These are phyloP conservation scores for Coturnix japonica DNA, from an alignment of 2,113 vertebrate genomes.

Conservation along the genomic window DNA sequence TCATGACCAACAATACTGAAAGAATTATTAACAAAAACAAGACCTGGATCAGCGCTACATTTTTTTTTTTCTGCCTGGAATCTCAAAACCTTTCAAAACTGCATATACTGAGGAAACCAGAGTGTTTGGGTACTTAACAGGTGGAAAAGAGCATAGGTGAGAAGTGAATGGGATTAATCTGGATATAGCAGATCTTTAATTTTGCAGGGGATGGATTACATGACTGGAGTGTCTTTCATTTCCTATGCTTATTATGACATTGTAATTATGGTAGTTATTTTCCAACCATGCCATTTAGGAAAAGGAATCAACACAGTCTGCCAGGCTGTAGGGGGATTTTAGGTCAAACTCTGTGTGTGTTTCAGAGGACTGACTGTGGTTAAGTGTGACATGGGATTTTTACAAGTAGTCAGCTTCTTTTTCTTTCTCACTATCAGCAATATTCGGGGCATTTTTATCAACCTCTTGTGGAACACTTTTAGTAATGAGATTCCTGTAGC, in stretches of 20 bases:
- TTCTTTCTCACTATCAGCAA: background rate
- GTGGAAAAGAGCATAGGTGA: constrained; percentile 8
- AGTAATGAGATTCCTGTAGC: background rate
- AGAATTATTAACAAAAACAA: background rate
- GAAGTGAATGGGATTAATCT: constrained; percentile 9
- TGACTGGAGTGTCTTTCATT: constrained; percentile 34
- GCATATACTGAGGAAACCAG: background rate
- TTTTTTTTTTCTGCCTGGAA: background rate
- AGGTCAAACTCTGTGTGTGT: background rate
- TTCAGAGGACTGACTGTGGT: background rate
- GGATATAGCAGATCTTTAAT: constrained; percentile 27
- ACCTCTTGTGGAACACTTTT: background rate
- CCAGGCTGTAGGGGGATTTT: background rate
- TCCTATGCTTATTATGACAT: constrained; percentile 18
- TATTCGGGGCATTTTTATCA: background rate
- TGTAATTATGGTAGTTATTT: constrained; percentile 61
- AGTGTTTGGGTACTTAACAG: background rate
- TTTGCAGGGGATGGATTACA: constrained; percentile 45
- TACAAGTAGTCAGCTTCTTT: background rate
- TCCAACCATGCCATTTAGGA: constrained; percentile 16
- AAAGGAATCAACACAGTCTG: constrained; percentile 20
- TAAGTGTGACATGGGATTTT: background rate
- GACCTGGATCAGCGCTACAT: background rate
- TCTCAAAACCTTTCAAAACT: background rate
- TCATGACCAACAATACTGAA: background rate